These are phyloP conservation scores for Pogonocichla stellata DNA, from an alignment of 2,113 vertebrate genomes.

Conservation along the genomic window DNA sequence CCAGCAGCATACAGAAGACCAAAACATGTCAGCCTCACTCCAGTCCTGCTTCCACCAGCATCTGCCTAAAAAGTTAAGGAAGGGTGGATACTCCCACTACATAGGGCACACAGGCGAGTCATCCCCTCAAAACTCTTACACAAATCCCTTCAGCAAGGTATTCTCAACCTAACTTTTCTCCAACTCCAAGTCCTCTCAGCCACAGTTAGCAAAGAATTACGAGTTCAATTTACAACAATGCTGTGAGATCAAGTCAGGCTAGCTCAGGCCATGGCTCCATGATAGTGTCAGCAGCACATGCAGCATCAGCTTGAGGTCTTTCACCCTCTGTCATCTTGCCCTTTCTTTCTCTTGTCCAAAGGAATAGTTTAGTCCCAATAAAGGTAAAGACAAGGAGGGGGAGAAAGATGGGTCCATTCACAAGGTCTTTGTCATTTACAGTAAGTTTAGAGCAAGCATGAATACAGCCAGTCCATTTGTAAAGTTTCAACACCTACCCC, in stretches of 20 bases:
- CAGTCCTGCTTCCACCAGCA: background rate
- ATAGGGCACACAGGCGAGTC: background rate
- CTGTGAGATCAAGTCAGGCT: background rate
- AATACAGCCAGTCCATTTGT: background rate
- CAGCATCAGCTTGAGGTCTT: background rate
- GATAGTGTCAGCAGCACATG: fast-evolving
- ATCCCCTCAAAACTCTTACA: background rate
- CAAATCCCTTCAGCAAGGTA: background rate
- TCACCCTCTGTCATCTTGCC: background rate
- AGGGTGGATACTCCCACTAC: fast-evolving
- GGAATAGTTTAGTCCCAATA: background rate
- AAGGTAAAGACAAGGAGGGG: background rate
- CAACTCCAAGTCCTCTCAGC: background rate
- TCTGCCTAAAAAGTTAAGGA: background rate
- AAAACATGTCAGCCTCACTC: background rate
- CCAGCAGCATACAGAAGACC: background rate
- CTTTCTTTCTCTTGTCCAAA: background rate
- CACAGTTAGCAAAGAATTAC: background rate
- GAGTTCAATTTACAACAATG: background rate
- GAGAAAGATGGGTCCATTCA: background rate
- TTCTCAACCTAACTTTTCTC: background rate
- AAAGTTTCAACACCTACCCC: background rate
- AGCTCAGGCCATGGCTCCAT: fast-evolving
- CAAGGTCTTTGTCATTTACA: background rate
- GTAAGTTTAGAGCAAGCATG: background rate